Percentiles rank a stretch among this genome's conserved stretches.
phyloP scores from a whole-genome alignment of 2,113 vertebrate species.

The Podocnemis expansa region DNA sequence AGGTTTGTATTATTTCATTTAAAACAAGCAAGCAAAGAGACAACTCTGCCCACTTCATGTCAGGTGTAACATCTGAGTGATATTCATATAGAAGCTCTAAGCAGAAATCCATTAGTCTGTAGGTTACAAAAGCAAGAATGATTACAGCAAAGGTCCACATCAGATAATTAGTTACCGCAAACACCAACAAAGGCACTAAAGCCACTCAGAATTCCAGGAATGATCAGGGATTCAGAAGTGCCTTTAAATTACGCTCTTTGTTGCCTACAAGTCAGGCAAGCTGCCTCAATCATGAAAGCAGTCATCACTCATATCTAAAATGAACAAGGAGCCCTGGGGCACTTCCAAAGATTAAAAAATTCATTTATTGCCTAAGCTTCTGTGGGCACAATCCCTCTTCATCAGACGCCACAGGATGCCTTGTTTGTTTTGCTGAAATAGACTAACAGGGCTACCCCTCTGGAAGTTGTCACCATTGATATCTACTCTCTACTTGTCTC shows the following conservation, averaged over 20 bases:
- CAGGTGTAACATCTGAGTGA: not conserved
- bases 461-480: not conserved
- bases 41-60: not conserved
- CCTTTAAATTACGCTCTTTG: not conserved
- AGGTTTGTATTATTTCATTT: not conserved
- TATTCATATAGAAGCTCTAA: not conserved
- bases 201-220: rapidly evolving
- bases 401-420: too few relatives aligned
- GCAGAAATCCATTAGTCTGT: not conserved
- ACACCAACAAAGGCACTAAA: not conserved
- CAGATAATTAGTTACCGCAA: not conserved
- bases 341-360: too few relatives aligned
- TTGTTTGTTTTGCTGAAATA: too few relatives aligned
- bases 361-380: too few relatives aligned
- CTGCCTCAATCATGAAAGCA: not conserved
- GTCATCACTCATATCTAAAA: too few relatives aligned
- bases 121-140: not conserved
- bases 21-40: not conserved
- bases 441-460: too few relatives aligned
- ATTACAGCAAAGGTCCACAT: not conserved
- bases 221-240: rapidly evolving
- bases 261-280: not conserved
- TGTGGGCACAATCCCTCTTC: too few relatives aligned
- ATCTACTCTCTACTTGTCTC: not conserved
- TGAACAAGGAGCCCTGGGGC: too few relatives aligned